Conservation (phyloP, 2,113 vertebrate genomes). For the Chaetorhynchus papuensis region DNA sequence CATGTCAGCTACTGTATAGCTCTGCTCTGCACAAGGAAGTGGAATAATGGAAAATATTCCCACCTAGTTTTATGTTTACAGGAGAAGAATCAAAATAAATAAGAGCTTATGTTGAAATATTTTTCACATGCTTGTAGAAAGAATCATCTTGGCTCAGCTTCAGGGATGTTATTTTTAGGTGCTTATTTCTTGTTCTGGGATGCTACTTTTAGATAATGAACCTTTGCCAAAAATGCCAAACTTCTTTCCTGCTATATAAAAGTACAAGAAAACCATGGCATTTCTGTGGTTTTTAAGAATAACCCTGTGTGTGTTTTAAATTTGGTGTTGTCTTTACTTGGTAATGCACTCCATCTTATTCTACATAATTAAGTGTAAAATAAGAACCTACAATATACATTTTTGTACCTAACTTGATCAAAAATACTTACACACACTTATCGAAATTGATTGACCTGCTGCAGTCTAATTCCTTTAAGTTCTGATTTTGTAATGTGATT, state of each 20-base stretch:
- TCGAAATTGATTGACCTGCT: neutral
- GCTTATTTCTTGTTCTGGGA: neutral
- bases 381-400: neutral
- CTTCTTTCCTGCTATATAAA: neutral
- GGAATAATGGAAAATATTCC: neutral
- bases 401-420: neutral
- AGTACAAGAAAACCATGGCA: neutral
- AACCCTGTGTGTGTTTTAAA: neutral
- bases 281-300: neutral
- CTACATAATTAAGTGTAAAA: neutral
- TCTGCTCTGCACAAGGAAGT: neutral
- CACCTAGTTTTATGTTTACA: neutral
- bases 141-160: neutral
- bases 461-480: neutral
- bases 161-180: neutral
- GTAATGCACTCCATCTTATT: neutral
- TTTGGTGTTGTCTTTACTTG: neutral
- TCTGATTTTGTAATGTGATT: neutral
- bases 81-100: neutral
- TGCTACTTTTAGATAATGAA: neutral
- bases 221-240: neutral
- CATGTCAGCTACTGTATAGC: neutral
- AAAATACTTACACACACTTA: neutral
- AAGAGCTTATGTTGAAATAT: neutral
- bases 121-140: neutral